Conservation (phyloP, 1,140 invertebrate genomes). For the Hyles vespertilio region DNA sequence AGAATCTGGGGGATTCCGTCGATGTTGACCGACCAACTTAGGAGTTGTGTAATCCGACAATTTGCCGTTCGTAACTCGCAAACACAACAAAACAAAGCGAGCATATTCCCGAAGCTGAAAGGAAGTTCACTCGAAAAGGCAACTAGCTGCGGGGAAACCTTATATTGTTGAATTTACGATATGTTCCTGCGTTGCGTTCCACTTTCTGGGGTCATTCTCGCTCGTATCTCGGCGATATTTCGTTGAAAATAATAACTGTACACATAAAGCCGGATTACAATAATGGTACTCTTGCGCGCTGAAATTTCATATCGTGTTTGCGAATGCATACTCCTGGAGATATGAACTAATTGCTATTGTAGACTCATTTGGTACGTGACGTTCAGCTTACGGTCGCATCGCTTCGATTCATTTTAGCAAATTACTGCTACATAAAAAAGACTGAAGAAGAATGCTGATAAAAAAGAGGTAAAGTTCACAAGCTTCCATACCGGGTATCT, state of each 20-base stretch:
- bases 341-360: slow-evolving; percentile 38
- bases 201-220: slow-evolving; percentile 55
- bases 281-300: slow-evolving; percentile 41
- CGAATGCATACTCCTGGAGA: slow-evolving; percentile 23
- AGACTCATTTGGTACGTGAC: slow-evolving; percentile 31
- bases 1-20: slow-evolving; percentile 44
- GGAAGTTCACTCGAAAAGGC: slow-evolving; percentile 67
- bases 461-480: too few species aligned
- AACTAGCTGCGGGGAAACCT: slow-evolving; percentile 61
- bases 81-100: slow-evolving; percentile 67
- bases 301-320: slow-evolving; percentile 27
- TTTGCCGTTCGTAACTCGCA: slow-evolving; percentile 64
- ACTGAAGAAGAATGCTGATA: too few species aligned
- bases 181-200: slow-evolving; percentile 47
- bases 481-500: too few species aligned
- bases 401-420: too few species aligned
- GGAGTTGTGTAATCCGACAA: slow-evolving; percentile 67
- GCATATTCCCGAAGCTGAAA: slow-evolving; percentile 60
- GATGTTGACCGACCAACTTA: slow-evolving; percentile 67
- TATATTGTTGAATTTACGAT: slow-evolving; percentile 70
- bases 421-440: too few species aligned
- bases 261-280: slow-evolving; percentile 37
- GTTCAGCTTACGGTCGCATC: too few species aligned
- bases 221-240: slow-evolving; percentile 49
- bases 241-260: slow-evolving; percentile 55